Evolutionary conservation across 1,140 invertebrate species (phyloP).

Genomic region (Galleria mellonella): DNA sequence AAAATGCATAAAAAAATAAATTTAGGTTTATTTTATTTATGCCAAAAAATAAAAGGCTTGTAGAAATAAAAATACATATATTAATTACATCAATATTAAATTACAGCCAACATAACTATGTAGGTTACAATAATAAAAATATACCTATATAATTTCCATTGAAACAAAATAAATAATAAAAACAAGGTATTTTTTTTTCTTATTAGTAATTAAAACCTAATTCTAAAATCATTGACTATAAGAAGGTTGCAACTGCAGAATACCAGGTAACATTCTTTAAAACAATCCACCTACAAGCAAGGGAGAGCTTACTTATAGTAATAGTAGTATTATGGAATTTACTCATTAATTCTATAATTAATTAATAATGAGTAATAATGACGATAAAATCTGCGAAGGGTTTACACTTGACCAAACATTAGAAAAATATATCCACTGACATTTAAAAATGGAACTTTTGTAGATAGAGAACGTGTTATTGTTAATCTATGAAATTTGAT

Average conservation of each 20-base stretch:
- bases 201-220: slow-evolving; percentile 68
- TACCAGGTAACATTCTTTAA: slow-evolving; percentile 66
- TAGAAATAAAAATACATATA: slow-evolving; percentile 74
- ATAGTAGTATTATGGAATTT: slow-evolving; percentile 67
- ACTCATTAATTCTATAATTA: slow-evolving; percentile 63
- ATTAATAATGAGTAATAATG: slow-evolving; percentile 58
- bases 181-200: slow-evolving; percentile 64
- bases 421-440: neutral
- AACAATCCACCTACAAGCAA: slow-evolving; percentile 69
- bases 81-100: slow-evolving; percentile 74
- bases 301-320: slow-evolving; percentile 63
- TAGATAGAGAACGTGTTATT: too few species aligned
- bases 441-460: too few species aligned
- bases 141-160: slow-evolving; percentile 72
- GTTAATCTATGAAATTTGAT: too few species aligned
- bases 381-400: slow-evolving; percentile 24
- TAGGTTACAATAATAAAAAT: slow-evolving; percentile 73
- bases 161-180: slow-evolving; percentile 73
- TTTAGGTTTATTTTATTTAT: neutral
- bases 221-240: slow-evolving; percentile 69
- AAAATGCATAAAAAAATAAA: too few species aligned
- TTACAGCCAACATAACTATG: slow-evolving; percentile 72
- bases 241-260: slow-evolving; percentile 55
- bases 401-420: neutral
- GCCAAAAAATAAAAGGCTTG: slow-evolving; percentile 16